These are phyloP conservation scores for Moxostoma hubbsi DNA, from an alignment of 2,797 vertebrate genomes.

Conservation along the genomic window DNA sequence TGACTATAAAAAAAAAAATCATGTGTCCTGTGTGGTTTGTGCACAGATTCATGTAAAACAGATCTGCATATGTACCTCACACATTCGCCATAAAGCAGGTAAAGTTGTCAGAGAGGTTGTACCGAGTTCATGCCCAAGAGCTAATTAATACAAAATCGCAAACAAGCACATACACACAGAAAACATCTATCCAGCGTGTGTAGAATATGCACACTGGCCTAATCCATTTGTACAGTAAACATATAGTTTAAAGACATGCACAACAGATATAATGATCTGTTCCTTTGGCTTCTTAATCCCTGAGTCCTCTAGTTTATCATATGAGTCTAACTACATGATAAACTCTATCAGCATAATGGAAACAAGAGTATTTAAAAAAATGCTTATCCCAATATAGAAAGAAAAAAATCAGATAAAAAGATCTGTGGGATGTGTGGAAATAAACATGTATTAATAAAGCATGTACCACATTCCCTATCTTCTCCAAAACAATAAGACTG, in stretches of 20 bases:
- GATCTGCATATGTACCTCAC: background rate
- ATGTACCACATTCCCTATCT: background rate
- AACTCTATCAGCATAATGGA: background rate
- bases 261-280: background rate
- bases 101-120: constrained; percentile 1
- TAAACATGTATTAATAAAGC: background rate
- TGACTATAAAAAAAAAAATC: constrained; percentile 23
- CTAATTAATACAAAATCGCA: constrained; percentile 13
- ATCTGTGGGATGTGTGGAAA: background rate
- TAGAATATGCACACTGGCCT: background rate
- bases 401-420: background rate
- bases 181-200: background rate
- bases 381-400: background rate
- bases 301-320: background rate
- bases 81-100: background rate
- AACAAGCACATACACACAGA: constrained; percentile 3
- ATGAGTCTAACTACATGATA: background rate
- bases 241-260: constrained; percentile 1
- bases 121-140: background rate
- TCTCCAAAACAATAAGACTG: background rate
- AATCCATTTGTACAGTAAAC: background rate
- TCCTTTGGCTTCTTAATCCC: background rate
- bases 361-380: background rate
- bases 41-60: constrained; percentile 8
- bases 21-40: background rate